Evolutionary conservation across 1,140 invertebrate species (phyloP).

Genomic region (Drosophila simulans): DNA sequence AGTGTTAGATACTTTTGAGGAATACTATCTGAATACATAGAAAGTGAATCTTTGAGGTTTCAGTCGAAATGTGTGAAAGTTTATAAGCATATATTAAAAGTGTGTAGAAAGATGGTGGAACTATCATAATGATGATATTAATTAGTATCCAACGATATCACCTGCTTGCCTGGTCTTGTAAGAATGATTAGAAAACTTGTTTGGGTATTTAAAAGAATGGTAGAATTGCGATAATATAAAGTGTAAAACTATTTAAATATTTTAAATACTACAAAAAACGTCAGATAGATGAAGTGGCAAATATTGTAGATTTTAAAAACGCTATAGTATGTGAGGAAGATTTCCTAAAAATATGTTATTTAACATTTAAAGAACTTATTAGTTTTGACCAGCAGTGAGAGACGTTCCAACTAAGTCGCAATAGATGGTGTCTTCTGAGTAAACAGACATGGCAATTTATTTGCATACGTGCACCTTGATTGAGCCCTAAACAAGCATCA

Average conservation of each 20-base stretch:
- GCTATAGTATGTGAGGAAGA: too few relatives aligned
- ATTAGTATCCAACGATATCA: too few relatives aligned
- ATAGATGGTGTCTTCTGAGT: neutral
- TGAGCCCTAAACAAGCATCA: slow-evolving; percentile 24
- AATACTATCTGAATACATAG: neutral
- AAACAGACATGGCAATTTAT: slow-evolving; percentile 4
- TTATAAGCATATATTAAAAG: neutral
- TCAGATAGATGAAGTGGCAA: too few relatives aligned
- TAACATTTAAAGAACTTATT: too few relatives aligned
- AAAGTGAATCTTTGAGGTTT: neutral
- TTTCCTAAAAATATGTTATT: too few relatives aligned
- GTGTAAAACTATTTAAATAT: too few relatives aligned
- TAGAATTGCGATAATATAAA: too few relatives aligned
- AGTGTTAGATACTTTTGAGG: neutral
- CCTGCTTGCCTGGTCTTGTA: too few relatives aligned
- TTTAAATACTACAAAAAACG: too few relatives aligned
- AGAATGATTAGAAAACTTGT: too few relatives aligned
- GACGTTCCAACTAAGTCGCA: neutral
- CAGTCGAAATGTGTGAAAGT: neutral
- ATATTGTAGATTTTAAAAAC: too few relatives aligned
- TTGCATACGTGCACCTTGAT: slow-evolving; percentile 12
- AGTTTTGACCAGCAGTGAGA: neutral
- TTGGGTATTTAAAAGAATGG: too few relatives aligned
- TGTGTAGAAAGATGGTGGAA: neutral
- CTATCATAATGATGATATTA: neutral